phyloP scores from a whole-genome alignment of 1,140 invertebrate genomes.

The Coelopa frigida region DNA sequence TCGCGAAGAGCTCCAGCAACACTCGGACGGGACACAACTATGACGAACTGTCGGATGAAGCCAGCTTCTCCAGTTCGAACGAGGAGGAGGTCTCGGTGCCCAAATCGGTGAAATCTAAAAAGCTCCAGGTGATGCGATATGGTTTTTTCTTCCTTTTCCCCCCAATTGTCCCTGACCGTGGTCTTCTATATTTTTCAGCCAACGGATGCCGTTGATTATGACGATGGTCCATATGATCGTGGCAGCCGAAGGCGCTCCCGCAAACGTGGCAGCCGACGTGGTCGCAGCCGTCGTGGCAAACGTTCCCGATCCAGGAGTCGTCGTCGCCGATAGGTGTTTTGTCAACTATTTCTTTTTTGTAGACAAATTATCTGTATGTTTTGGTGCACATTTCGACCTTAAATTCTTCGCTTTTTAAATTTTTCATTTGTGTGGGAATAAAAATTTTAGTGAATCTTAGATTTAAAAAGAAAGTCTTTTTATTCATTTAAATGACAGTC shows the following conservation, averaged over 20 bases:
- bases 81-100: not conserved
- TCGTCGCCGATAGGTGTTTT: constrained; percentile 7
- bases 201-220: constrained; percentile 6
- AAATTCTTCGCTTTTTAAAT: too few species aligned
- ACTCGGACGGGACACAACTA: constrained; percentile 2
- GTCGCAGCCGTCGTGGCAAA: not conserved
- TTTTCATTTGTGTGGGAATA: too few species aligned
- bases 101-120: constrained; percentile 2
- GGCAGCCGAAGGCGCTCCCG: constrained; percentile 5
- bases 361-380: too few species aligned
- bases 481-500: too few species aligned
- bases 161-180: not conserved
- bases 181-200: constrained; percentile 3
- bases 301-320: constrained; percentile 3
- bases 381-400: too few species aligned
- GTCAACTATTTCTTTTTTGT: too few species aligned
- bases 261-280: not conserved
- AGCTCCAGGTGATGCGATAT: constrained; percentile 1
- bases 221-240: constrained; percentile 5
- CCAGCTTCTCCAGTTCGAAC: constrained; percentile 1
- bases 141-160: not conserved
- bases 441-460: too few species aligned
- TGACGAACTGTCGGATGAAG: constrained; percentile 4
- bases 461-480: too few species aligned
- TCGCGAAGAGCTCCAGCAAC: not conserved